phyloP scores from a whole-genome alignment of 2,113 vertebrate species.

The Phycodurus eques region DNA sequence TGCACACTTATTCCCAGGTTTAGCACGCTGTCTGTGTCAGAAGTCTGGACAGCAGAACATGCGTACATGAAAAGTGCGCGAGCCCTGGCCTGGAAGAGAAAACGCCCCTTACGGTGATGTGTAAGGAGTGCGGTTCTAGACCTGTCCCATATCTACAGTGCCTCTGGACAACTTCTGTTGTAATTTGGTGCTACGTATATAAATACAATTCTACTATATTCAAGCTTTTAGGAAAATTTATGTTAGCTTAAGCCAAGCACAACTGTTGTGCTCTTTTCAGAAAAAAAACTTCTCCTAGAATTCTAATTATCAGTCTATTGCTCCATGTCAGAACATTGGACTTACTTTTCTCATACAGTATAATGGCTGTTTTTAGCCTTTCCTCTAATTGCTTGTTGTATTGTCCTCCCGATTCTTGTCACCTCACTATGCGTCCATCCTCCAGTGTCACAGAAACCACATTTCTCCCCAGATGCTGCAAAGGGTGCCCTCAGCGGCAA shows the following conservation, averaged over 20 bases:
- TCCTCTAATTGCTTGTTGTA: conserved; percentile 57
- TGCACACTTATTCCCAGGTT: too few species aligned
- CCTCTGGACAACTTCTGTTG: neutral
- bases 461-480: conserved; percentile 45
- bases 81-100: neutral
- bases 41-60: neutral
- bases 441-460: conserved; percentile 43
- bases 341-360: conserved; percentile 24
- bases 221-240: neutral
- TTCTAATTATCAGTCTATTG: conserved; percentile 41
- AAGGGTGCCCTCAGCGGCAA: conserved; percentile 45
- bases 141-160: neutral
- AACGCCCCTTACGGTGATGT: too few species aligned
- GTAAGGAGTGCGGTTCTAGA: neutral
- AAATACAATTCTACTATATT: neutral
- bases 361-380: conserved; percentile 53
- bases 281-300: conserved; percentile 35
- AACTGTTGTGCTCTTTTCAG: conserved; percentile 28
- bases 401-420: conserved; percentile 55
- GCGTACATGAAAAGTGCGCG: neutral
- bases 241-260: conserved; percentile 27
- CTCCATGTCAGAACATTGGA: conserved; percentile 35
- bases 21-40: too few species aligned
- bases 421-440: conserved; percentile 42
- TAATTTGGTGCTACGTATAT: neutral